Evolutionary conservation across 2,113 vertebrate genomes (phyloP).

Genomic region (Elanoides forficatus): DNA sequence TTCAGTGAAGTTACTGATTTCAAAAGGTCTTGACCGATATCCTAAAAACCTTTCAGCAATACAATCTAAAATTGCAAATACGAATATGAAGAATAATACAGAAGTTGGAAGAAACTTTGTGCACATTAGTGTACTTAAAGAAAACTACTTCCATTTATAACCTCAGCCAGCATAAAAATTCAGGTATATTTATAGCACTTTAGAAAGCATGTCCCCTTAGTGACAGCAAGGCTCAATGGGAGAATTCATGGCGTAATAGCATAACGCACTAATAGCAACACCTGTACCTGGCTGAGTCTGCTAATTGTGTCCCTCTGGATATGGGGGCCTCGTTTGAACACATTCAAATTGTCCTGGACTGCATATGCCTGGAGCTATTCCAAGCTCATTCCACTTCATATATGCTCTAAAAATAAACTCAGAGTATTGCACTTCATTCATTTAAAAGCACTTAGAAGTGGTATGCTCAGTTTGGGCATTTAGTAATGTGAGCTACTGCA

Average conservation of each 20-base stretch:
- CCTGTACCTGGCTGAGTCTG: not conserved
- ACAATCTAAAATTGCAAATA: not conserved
- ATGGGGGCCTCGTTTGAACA: not conserved
- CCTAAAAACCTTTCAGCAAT: not conserved
- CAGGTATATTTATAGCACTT: constrained; percentile 8
- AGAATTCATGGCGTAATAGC: not conserved
- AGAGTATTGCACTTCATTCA: not conserved
- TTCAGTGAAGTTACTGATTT: not conserved
- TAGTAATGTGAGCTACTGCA: not conserved
- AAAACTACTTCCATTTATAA: not conserved
- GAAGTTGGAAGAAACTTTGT: not conserved
- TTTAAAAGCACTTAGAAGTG: not conserved
- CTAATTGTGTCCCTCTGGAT: constrained; percentile 49
- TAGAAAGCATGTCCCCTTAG: not conserved
- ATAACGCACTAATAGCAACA: not conserved
- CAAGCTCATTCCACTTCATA: constrained; percentile 24
- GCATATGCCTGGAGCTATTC: constrained; percentile 17
- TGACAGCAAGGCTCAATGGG: not conserved
- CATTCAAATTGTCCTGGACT: not conserved
- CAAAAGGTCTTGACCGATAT: not conserved
- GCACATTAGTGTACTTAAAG: not conserved
- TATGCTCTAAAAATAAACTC: constrained; percentile 30
- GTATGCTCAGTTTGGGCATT: not conserved
- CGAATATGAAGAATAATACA: not conserved
- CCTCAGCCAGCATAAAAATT: constrained; percentile 8